These are phyloP conservation scores for Lordiphosa stackelbergi DNA, from an alignment of 1,140 invertebrate genomes.

Conservation along the genomic window DNA sequence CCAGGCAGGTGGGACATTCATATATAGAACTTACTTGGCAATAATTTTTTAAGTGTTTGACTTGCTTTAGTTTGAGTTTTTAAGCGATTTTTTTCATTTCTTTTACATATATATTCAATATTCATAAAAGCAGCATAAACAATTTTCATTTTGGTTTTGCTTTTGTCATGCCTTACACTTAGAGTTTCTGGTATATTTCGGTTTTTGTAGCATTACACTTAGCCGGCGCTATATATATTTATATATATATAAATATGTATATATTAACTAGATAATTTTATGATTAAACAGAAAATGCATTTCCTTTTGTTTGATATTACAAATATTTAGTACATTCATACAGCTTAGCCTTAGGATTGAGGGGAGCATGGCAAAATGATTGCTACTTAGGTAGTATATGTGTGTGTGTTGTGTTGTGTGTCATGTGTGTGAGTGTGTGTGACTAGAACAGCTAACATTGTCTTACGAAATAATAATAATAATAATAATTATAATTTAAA, in stretches of 20 bases:
- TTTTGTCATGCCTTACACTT: slow-evolving; percentile 3
- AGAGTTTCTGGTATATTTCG: slow-evolving; percentile 22
- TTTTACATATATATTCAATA: slow-evolving; percentile 25
- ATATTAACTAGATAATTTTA: slow-evolving; percentile 39
- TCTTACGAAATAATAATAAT: slow-evolving; percentile 45
- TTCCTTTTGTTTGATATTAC: slow-evolving; percentile 50
- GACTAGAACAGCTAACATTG: slow-evolving; percentile 44
- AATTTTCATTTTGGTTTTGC: slow-evolving; percentile 33
- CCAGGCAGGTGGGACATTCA: slow-evolving; percentile 71
- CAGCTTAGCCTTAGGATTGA: slow-evolving; percentile 59
- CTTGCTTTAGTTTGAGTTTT: slow-evolving; percentile 16
- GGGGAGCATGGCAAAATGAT: slow-evolving; percentile 56
- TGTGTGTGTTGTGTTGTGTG: slow-evolving; percentile 31
- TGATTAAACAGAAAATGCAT: slow-evolving; percentile 29
- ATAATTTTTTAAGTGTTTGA: slow-evolving; percentile 15
- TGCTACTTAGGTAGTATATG: slow-evolving; percentile 49
- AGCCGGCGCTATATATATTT: slow-evolving; percentile 24
- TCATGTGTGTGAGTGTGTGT: slow-evolving; percentile 22
- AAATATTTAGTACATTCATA: slow-evolving; percentile 53
- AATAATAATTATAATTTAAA: slow-evolving; percentile 35
- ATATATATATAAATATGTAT: slow-evolving; percentile 23
- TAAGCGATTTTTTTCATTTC: slow-evolving; percentile 37
- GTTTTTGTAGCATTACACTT: slow-evolving; percentile 36
- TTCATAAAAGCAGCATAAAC: slow-evolving; percentile 46
- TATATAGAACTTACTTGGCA: slow-evolving; percentile 60